Base-by-base conservation (phyloP, 1,140 invertebrate species). In the Uloborus diversus region DNA sequence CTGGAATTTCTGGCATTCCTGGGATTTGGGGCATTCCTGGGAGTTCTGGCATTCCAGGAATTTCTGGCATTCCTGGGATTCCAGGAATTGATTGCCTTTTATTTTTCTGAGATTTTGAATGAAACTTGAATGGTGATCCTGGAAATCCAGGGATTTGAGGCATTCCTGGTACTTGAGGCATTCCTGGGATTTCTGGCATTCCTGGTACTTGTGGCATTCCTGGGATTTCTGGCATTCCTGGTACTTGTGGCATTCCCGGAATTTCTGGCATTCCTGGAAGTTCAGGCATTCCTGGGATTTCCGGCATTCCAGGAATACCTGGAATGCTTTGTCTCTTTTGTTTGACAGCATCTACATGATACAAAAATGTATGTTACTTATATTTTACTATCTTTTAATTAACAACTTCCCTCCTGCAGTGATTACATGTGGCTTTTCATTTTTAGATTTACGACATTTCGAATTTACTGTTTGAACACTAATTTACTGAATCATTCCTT, bases 21-120 rank as follows among this genome's bases (percentile, higher is more conserved):
- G 73, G 61, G 2, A 76, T 64, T 53, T 25, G 32, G 1, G 73
- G 73, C 47, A 76, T 76, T 27, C 61, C 59, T 1, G 61, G 61
- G 5, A 65, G 1, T 35, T 65, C 59, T 53, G 20, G 33, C 17
- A 35, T 27, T 66, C 25, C 35, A 9, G 61, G 71, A 9, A 76
- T 35, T 35, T 47, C 61, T 27, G 71, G 71, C 0, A 76, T 56
- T 65, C 65, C 28, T 0, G 73, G 73, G 47, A 76, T 65, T 25
- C 73, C 73, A 0, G 73, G 73, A 33, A 76, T 30, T 42, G 53
- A 35, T 27, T 37, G 59, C 37, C 9, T 28, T n/a, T 11, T 4
- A 13, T 23, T 3, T 27, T 7, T 61, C 4, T 27, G 3, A 27
- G 57, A 5, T 28, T 7, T 30, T 11, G 23, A 5, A 13, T 47